Evolutionary conservation across 2,888 invertebrate genomes (phyloP).

Genomic region (Tolmerus cingulatus): DNA sequence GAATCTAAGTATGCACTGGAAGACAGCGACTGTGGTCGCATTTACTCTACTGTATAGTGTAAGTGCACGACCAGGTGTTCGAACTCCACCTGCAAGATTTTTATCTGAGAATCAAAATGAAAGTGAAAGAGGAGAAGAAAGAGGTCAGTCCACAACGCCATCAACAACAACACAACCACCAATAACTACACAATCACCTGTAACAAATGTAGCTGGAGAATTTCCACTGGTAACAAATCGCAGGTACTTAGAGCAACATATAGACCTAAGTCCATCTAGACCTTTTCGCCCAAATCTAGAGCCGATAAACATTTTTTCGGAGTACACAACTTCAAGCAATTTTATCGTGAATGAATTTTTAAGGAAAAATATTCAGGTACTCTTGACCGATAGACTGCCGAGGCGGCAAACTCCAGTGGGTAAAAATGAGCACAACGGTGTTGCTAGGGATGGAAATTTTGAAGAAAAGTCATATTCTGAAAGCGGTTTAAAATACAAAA

Average conservation of each 20-base stretch:
- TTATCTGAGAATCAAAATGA: conserved; percentile 11
- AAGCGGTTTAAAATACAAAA: conserved; percentile 1
- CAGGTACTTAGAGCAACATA: conserved; percentile 47
- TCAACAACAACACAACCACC: neutral
- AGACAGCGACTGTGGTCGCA: neutral
- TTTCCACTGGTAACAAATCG: conserved; percentile 44
- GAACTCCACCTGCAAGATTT: conserved; percentile 45
- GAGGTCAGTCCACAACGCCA: neutral
- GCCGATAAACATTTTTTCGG: conserved; percentile 36
- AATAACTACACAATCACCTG: neutral
- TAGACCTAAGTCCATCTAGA: conserved; percentile 28
- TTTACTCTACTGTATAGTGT: neutral
- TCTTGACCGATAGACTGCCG: conserved; percentile 42
- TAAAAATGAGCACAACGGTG: neutral
- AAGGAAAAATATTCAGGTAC: conserved; percentile 43
- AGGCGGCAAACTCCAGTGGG: neutral
- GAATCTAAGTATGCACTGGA: conserved; percentile 32
- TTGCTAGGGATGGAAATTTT: neutral
- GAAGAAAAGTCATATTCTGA: neutral
- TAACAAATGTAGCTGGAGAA: neutral
- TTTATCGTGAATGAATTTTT: conserved; percentile 50
- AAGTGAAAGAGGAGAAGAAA: neutral
- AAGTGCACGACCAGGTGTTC: conserved; percentile 40
- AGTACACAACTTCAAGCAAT: conserved; percentile 48
- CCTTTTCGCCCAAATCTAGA: neutral